Percentiles rank a stretch among this genome's conserved stretches.
These are phyloP conservation scores for Anser cygnoides DNA, from an alignment of 2,113 vertebrate species.

Conservation along the genomic window DNA sequence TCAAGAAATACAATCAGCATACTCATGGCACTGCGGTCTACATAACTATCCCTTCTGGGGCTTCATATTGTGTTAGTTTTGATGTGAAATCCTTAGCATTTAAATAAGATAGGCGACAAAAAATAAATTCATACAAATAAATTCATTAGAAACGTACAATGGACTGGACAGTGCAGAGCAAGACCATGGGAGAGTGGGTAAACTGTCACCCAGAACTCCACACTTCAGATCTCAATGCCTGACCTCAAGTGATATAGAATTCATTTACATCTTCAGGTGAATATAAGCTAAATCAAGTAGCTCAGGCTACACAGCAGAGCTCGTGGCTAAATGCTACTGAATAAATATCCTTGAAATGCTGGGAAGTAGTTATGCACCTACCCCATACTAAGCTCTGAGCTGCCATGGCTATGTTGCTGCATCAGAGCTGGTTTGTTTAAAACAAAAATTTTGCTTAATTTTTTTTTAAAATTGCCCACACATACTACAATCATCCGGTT, in stretches of 20 bases:
- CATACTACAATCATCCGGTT: neutral
- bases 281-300: neutral
- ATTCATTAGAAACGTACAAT: constrained; percentile 30
- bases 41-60: neutral
- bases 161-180: constrained; percentile 35
- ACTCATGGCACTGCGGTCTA: constrained; percentile 33
- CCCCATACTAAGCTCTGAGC: neutral
- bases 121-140: constrained; percentile 39
- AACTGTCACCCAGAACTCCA: constrained; percentile 20
- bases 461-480: neutral
- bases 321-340: neutral
- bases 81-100: neutral
- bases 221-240: constrained; percentile 24
- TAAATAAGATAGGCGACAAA: constrained; percentile 38
- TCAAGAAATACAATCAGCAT: constrained; percentile 45
- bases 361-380: neutral
- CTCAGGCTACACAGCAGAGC: neutral
- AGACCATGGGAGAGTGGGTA: neutral
- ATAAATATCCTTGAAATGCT: neutral
- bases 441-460: neutral
- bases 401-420: neutral
- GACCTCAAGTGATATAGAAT: neutral
- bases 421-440: neutral
- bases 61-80: neutral
- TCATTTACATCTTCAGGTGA: neutral